Evolutionary conservation across 2,797 vertebrate genomes (phyloP), one percentile per base, ranked within the genome.

Genomic region (Alauda arvensis): DNA sequence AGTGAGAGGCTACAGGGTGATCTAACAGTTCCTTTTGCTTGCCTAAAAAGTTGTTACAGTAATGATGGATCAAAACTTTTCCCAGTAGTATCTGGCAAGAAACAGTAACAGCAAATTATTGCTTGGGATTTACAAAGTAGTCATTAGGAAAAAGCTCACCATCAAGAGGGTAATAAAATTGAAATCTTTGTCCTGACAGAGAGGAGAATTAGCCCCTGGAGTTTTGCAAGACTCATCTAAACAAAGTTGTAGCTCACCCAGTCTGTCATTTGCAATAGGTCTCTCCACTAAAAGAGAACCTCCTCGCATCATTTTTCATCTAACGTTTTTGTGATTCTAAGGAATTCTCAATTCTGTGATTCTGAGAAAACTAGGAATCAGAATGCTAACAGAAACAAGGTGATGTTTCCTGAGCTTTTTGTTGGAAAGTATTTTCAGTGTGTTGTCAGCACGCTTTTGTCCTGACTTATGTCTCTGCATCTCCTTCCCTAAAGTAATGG

Each of bases 101-200:
- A 16, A 33, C 2, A 45, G 10, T 20, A 70, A 48, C 1, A 10
- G 33, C 5, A 74, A 71, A 65, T 60, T 69, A 56, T 49, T 55
- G 2, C 23, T 55, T 66, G 13, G 12, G 12, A 75, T 9, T 4
- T 80, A 71, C 8, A 26, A 77, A 79, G n/a, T 7, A 16, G 8
- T 20, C 0, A 0, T 46, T 25, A 43, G 42, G 20, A 59, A 62
- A 68, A 86, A 59, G 1, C 3, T 51, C 6, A 45, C n/a, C 25
- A 51, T 7, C 4, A 51, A 10, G 25, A 53, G 2, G 3, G 6
- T 29, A 40, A 53, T 10, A 5, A 71, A 55, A 7, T 42, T n/a
- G 33, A 79, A 86, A 77, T 9, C 23, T 11, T 53, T 77, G 10
- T 42, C 19, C 28, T 68, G n/a, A 51, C 5, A 85, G 23, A 17